Evolutionary conservation across 2,113 vertebrate genomes (phyloP), one percentile per base, ranked within the genome.

Genomic region (Periophthalmodon schlosseri): DNA sequence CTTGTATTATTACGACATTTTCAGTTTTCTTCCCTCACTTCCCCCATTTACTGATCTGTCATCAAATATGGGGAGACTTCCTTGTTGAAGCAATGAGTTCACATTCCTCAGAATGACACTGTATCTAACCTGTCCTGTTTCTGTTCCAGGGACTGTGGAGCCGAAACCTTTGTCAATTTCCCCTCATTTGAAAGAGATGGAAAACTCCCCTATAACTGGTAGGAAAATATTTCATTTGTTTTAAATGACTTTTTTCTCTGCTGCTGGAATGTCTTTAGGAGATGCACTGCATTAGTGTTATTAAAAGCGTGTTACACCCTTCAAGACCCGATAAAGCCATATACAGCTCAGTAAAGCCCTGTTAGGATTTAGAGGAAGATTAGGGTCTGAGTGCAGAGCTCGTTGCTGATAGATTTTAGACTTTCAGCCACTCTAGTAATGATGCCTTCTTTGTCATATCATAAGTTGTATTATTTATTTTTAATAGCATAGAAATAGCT

Each of bases 181-280:
- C 95, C 97, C 0, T 96, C 97, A 0, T 95, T 99, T 64, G 97
- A 99, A 75, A 90, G 96, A 74, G 97, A 98, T 61, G 96, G 97
- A 15, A 99, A 99, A 58, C 95, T 98, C 33, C 97, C 97, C 0
- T 99, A 98, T 81, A 99, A 97, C 68, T 99, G 97, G 97, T 99
- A 94, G 86, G 96, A 92, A 68, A 68, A 24, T 5, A 21, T 47
- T 67, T 8, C 12, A 47, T 44, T n/a, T 67, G 36, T 66, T 44
- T 66, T 34, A 4, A 54, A 21, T 68, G 20, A 64, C 33, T 33
- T 50, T 18, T 34, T 18, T 34, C 24, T 18, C 24, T 34, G 28
- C 60, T 63, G 28, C 60, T 36, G 7, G 39, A 44, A 34, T 5
- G 20, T n/a, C 10, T 44, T 64, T 64, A 36, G 28, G 6, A 36